Evolutionary conservation across 2,888 invertebrate species (phyloP), one percentile per base, ranked within the genome.

Genomic region (Villa cingulata): DNA sequence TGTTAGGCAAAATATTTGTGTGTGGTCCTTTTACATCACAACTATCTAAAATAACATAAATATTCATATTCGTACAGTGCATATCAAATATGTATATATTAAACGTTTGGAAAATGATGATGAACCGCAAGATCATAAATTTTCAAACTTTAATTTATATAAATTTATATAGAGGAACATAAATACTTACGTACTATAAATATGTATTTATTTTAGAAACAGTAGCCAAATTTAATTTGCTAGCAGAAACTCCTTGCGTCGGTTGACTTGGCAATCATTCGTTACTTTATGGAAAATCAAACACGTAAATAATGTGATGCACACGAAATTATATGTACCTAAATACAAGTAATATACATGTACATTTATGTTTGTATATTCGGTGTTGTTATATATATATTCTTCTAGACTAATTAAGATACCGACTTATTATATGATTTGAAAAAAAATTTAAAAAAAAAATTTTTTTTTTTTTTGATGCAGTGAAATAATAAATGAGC

Each of bases 371-470:
- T n/a, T n/a, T n/a, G n/a, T n/a, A n/a, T n/a, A n/a, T n/a, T n/a
- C n/a, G n/a, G n/a, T n/a, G n/a, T n/a, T n/a, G n/a, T n/a, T n/a
- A n/a, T n/a, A n/a, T n/a, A n/a, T n/a, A n/a, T n/a, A n/a, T n/a
- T 23, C 9, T 32, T 32, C 12, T 48, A 39, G 39, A 45, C 50
- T 51, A 51, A 51, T 51, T 51, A 51, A 51, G 50, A 51, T 45
- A 51, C 34, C 48, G 50, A 48, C 20, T 20, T 34, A 36, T 36
- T 40, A 41, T 46, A 39, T 46, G 41, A 41, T 14, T 32, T 3
- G 12, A 32, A 23, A 7, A 23, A 6, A 4, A 23, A 6, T 23
- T n/a, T n/a, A n/a, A n/a, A n/a, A n/a, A n/a, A n/a, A n/a, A n/a
- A n/a, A n/a, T 23, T 23, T 23, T 23, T 23, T 23, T 23, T 23